Conservation (phyloP, 2,797 vertebrate species). For the Coccyzus lansbergi region DNA sequence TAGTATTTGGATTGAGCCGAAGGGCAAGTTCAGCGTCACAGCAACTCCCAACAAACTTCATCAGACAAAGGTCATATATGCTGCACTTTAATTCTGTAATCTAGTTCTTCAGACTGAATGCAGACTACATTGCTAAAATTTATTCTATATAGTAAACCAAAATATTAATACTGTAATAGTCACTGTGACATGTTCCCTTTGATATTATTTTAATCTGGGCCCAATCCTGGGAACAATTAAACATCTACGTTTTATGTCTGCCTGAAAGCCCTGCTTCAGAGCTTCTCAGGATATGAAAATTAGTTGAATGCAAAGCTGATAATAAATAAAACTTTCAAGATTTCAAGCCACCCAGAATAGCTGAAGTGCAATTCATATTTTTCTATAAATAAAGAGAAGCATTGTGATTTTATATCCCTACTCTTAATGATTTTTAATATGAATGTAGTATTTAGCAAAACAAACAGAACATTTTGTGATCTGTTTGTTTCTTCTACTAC, state of each 20-base stretch:
- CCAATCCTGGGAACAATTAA: not conserved
- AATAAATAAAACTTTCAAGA: not conserved
- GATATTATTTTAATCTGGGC: not conserved
- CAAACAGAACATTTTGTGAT: not conserved
- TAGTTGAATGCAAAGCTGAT: not conserved
- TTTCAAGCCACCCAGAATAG: not conserved
- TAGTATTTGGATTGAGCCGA: constrained; percentile 43
- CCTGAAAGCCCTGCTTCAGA: not conserved
- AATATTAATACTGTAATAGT: not conserved
- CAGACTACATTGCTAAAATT: not conserved
- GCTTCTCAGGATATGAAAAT: not conserved
- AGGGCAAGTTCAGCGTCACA: constrained; percentile 48
- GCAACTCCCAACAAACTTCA: not conserved
- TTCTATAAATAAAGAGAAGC: not conserved
- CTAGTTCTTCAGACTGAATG: not conserved
- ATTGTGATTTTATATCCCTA: not conserved
- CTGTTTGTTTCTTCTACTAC: not conserved
- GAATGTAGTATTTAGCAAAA: not conserved
- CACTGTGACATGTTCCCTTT: not conserved
- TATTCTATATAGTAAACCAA: not conserved
- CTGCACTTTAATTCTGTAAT: constrained; percentile 2
- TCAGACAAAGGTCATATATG: not conserved
- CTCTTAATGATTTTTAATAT: not conserved
- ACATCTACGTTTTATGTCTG: not conserved
- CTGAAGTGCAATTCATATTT: not conserved